These are phyloP conservation scores for Clepsis dumicolana DNA, from an alignment of 2,888 invertebrate genomes.

Conservation along the genomic window DNA sequence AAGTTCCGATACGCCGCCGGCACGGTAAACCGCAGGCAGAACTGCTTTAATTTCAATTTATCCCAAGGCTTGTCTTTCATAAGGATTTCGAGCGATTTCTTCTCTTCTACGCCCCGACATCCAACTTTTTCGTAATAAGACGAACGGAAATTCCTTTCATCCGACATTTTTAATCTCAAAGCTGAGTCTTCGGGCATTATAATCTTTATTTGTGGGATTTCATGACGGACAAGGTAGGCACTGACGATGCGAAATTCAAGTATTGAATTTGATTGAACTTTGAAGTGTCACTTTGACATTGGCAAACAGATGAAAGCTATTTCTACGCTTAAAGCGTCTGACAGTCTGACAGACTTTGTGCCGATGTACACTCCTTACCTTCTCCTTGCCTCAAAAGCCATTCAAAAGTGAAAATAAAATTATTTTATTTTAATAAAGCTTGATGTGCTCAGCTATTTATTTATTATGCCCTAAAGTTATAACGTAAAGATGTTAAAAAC, in stretches of 20 bases:
- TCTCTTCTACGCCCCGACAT: slow-evolving; percentile 95
- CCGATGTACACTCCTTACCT: too few relatives aligned
- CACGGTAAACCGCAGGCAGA: slow-evolving; percentile 93
- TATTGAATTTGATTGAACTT: slow-evolving; percentile 25
- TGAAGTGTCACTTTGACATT: slow-evolving; percentile 29
- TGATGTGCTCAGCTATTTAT: too few relatives aligned
- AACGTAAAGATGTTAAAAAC: too few relatives aligned
- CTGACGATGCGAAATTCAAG: slow-evolving; percentile 18
- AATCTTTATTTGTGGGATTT: slow-evolving; percentile 24
- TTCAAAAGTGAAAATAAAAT: background rate
- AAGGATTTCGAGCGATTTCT: slow-evolving; percentile 95
- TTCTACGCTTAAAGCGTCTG: slow-evolving; percentile 17
- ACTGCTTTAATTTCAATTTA: slow-evolving; percentile 92
- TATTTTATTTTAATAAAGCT: too few relatives aligned
- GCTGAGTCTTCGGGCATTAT: slow-evolving; percentile 39
- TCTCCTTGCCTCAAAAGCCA: too few relatives aligned
- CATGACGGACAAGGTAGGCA: slow-evolving; percentile 25
- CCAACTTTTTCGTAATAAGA: slow-evolving; percentile 95
- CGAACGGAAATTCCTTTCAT: slow-evolving; percentile 93
- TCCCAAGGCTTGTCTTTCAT: slow-evolving; percentile 94
- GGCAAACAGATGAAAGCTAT: slow-evolving; percentile 16
- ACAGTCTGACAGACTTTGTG: too few relatives aligned
- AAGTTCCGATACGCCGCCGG: slow-evolving; percentile 92
- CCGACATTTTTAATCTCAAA: slow-evolving; percentile 71
- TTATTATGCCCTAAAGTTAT: too few relatives aligned